A percentile compares a stretch with the other conserved stretches of the same genome.
Conservation (phyloP, 2,797 vertebrate species). For the Pangasius larnaudii region DNA sequence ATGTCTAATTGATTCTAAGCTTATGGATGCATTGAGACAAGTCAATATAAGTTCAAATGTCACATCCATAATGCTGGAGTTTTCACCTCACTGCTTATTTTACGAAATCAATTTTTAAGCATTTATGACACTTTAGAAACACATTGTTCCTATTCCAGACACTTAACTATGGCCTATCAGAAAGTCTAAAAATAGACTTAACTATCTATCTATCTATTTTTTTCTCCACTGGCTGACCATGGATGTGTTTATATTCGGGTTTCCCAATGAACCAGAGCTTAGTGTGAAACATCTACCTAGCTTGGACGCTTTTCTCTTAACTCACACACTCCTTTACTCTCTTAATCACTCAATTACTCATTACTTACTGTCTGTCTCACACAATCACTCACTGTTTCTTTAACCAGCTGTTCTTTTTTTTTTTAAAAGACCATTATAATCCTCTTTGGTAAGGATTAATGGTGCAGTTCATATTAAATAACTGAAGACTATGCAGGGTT, state of each 20-base stretch:
- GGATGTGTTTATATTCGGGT: not conserved
- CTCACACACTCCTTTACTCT: not conserved
- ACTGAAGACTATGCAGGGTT: not conserved
- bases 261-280: not conserved
- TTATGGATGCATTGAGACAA: not conserved
- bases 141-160: not conserved
- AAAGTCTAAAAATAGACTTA: not conserved
- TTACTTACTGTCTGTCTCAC: not conserved
- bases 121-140: not conserved
- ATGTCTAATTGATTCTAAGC: not conserved
- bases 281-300: not conserved
- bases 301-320: not conserved
- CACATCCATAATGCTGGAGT: not conserved
- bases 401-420: not conserved
- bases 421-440: not conserved
- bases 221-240: not conserved
- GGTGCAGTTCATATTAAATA: not conserved
- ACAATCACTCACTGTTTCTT: not conserved
- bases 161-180: not conserved
- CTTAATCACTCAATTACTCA: not conserved
- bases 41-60: not conserved
- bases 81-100: not conserved
- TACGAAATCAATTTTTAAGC: not conserved
- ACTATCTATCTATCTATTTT: not conserved
- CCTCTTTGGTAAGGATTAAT: not conserved